phyloP scores from a whole-genome alignment of 2,888 invertebrate species.

The Agonum fuliginosum region DNA sequence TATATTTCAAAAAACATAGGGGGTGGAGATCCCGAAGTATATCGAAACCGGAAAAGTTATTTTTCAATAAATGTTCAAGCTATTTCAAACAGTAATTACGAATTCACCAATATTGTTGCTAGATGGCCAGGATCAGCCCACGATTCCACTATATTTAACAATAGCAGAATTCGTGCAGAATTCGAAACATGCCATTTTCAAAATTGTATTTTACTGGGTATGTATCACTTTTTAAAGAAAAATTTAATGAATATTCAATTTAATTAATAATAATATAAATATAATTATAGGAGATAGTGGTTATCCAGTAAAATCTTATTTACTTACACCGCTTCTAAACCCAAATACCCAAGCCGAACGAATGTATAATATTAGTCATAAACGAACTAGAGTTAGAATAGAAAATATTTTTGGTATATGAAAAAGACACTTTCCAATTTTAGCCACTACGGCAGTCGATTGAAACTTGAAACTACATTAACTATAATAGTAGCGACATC shows the following conservation, averaged over 20 bases:
- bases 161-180: not conserved
- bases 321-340: constrained; percentile 18
- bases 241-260: too few species aligned
- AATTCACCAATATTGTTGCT: constrained; percentile 26
- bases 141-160: constrained; percentile 32
- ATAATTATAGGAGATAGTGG: constrained; percentile 39
- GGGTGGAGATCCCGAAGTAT: constrained; percentile 61
- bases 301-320: constrained; percentile 12
- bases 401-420: constrained; percentile 12
- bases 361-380: not conserved
- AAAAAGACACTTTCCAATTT: constrained; percentile 5
- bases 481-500: constrained; percentile 8
- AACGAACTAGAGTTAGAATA: constrained; percentile 3
- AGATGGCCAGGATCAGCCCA: constrained; percentile 11
- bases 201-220: constrained; percentile 20
- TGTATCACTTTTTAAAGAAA: too few species aligned
- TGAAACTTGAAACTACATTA: constrained; percentile 4
- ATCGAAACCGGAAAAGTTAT: constrained; percentile 1
- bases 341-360: not conserved
- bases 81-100: not conserved
- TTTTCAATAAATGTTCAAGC: constrained; percentile 43
- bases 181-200: not conserved
- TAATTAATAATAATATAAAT: constrained; percentile 8
- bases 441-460: constrained; percentile 14
- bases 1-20: too few species aligned